Evolutionary conservation across 2,888 invertebrate genomes (phyloP), one percentile per base, ranked within the genome.

Genomic region (Sphecodes monilicornis): DNA sequence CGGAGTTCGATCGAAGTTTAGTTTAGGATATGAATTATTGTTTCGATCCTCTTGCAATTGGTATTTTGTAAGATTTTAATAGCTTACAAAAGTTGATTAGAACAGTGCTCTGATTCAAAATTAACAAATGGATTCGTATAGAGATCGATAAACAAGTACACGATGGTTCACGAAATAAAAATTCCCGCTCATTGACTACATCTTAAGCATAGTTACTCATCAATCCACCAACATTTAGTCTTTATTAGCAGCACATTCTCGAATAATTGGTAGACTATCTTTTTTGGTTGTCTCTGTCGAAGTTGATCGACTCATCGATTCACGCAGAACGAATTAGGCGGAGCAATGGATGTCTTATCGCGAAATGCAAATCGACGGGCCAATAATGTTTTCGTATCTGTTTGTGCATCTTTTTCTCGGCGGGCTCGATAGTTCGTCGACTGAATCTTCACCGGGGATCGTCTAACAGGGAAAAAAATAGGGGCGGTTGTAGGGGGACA

Each of bases 331-430:
- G 36, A 68, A 68, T 39, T 36, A 68, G 13, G n/a, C 39, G 68
- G 36, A 68, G n/a, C 39, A 10, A 36, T 10, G 4, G n/a, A 39
- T 6, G 68, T 11, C 39, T 68, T 39, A 39, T 68, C 68, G 68
- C 22, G 11, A 68, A 68, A 39, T 68, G 68, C 68, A 68, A 68
- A 68, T 69, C 26, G 41, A 43, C 39, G 69, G 39, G 46, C 50
- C 50, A 54, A 54, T 54, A 54, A 76, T 13, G 68, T 68, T 39
- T 68, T 5, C 6, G 39, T 68, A n/a, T 60, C 70, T n/a, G 39
- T n/a, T 66, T 43, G 46, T 11, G 22, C 60, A 41, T 70, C 29
- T 46, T 70, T 39, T 22, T 39, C 54, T 57, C 18, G 54, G 8
- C n/a, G 73, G 4, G 41, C 29, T 39, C 22, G 41, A 29, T 43